phyloP scores from a whole-genome alignment of 1,140 invertebrate genomes.

The Hylaeus volcanicus region DNA sequence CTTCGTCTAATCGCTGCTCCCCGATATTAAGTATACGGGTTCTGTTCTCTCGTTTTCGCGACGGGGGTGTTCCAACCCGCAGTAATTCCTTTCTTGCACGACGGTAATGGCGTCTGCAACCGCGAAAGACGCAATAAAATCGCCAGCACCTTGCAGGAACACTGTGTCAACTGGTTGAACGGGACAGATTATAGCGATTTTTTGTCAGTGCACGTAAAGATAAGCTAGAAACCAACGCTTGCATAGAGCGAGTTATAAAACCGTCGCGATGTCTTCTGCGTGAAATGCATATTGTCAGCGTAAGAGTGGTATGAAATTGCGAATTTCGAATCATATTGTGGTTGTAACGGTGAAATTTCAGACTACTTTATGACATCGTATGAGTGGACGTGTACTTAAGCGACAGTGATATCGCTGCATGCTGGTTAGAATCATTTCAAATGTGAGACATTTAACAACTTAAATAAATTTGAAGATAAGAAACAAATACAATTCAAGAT shows the following conservation, averaged over 20 bases:
- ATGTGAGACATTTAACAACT: no score
- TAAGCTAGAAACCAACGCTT: neutral
- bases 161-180: neutral
- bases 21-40: conserved; percentile 61
- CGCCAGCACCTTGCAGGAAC: conserved; percentile 9
- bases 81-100: conserved; percentile 38
- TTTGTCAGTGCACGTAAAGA: conserved; percentile 1
- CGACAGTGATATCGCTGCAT: neutral
- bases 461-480: no score
- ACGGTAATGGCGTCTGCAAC: conserved; percentile 37
- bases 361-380: conserved; percentile 27
- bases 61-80: neutral
- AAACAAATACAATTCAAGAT: no score
- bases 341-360: no score
- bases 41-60: conserved; percentile 33
- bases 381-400: neutral
- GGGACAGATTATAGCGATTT: conserved; percentile 22
- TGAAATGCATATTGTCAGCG: neutral
- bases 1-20: conserved; percentile 54
- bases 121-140: conserved; percentile 56
- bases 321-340: conserved; percentile 4
- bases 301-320: neutral
- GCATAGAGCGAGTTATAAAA: neutral
- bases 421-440: no score
- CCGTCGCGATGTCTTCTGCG: neutral